These are phyloP conservation scores for Clarias fuscus DNA, from an alignment of 2,797 vertebrate genomes.

Conservation along the genomic window DNA sequence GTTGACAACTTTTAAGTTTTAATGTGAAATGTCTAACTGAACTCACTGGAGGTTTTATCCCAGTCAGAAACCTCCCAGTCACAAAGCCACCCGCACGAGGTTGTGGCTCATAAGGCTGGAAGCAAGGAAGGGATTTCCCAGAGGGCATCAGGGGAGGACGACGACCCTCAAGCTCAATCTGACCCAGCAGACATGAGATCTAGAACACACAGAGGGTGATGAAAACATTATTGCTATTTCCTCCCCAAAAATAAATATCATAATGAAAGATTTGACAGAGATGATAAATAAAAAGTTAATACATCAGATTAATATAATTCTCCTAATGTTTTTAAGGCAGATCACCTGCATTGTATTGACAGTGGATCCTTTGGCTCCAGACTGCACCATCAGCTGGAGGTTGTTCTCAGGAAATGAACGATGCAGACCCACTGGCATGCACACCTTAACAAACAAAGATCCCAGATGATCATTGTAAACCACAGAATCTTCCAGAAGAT, in stretches of 20 bases:
- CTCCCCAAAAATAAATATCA: not conserved
- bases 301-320: not conserved
- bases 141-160: slow-evolving; percentile 96
- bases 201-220: slow-evolving; percentile 53
- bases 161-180: slow-evolving; percentile 97
- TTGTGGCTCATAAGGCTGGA: slow-evolving; percentile 88
- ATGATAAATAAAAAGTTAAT: not conserved
- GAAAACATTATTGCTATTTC: not conserved
- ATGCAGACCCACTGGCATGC: slow-evolving; percentile 93
- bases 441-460: slow-evolving; percentile 75
- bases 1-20: not conserved
- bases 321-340: not conserved
- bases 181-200: slow-evolving; percentile 96
- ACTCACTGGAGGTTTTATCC: slow-evolving; percentile 90
- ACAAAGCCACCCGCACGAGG: slow-evolving; percentile 92
- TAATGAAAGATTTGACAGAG: too few relatives aligned
- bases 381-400: slow-evolving; percentile 97
- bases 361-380: slow-evolving; percentile 96
- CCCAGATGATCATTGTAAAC: not conserved
- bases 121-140: slow-evolving; percentile 94
- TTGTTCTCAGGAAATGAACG: slow-evolving; percentile 94
- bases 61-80: slow-evolving; percentile 93
- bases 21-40: not conserved
- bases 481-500: not conserved
- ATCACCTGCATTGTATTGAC: slow-evolving; percentile 98